Percentiles rank a stretch among this genome's conserved stretches.
Evolutionary conservation across 1,140 invertebrate species (phyloP).

Genomic region (Dysdera silvatica): DNA sequence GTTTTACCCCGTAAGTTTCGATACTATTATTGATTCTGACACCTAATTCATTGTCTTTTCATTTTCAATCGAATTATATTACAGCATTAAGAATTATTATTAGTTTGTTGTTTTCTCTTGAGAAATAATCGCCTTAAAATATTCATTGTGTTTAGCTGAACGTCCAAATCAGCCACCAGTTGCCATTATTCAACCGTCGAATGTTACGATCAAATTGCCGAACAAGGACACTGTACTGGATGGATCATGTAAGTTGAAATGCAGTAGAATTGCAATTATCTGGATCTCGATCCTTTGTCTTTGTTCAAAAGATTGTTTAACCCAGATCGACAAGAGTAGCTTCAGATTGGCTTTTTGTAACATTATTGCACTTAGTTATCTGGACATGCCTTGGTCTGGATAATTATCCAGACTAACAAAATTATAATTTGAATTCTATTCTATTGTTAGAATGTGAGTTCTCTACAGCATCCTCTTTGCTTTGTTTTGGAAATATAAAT

Average conservation of each 20-base stretch:
- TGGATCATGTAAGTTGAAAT: slow-evolving; percentile 53
- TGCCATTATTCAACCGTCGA: slow-evolving; percentile 72
- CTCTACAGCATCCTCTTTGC: too few species aligned
- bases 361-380: too few species aligned
- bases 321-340: too few species aligned
- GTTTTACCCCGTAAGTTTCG: slow-evolving; percentile 63
- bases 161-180: slow-evolving; percentile 74
- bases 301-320: too few species aligned
- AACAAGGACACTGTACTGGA: slow-evolving; percentile 83
- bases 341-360: too few species aligned
- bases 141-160: slow-evolving; percentile 52
- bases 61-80: not conserved
- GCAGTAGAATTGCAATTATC: too few species aligned
- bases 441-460: too few species aligned
- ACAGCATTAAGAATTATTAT: not conserved
- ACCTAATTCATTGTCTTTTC: not conserved
- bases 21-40: not conserved
- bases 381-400: too few species aligned
- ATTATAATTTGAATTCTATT: too few species aligned
- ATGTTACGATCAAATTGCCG: slow-evolving; percentile 76
- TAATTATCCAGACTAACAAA: too few species aligned
- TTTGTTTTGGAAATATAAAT: too few species aligned
- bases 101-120: not conserved
- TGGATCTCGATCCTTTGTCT: too few species aligned
- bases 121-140: not conserved